These are phyloP conservation scores for Lordiphosa collinella DNA, from an alignment of 1,140 invertebrate genomes.

Conservation along the genomic window DNA sequence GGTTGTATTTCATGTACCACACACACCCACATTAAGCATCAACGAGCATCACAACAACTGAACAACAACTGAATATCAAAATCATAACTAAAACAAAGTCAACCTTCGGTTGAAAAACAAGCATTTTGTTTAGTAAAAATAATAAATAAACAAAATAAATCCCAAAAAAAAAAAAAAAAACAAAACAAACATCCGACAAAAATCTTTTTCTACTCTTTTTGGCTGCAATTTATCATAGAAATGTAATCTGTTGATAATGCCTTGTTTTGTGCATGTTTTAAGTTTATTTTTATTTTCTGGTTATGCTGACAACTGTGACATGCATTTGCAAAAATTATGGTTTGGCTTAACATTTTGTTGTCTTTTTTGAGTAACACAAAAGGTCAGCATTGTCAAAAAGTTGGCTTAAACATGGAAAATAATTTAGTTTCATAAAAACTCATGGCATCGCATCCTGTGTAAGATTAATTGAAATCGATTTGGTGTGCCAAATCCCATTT, in stretches of 20 bases:
- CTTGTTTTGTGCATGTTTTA: constrained; percentile 33
- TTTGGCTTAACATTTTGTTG: constrained; percentile 24
- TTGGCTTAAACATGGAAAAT: constrained; percentile 1
- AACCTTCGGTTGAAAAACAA: constrained; percentile 49
- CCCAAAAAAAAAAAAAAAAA: constrained; percentile 33
- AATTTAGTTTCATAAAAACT: no score
- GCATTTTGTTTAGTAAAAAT: constrained; percentile 32
- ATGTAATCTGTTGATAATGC: constrained; percentile 50
- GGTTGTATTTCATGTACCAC: constrained; percentile 11
- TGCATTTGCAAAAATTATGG: constrained; percentile 15
- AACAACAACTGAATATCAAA: constrained; percentile 13
- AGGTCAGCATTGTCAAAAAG: constrained; percentile 33
- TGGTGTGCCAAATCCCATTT: constrained; percentile 5
- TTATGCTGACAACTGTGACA: constrained; percentile 9
- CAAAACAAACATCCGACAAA: constrained; percentile 12
- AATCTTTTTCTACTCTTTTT: constrained; percentile 18
- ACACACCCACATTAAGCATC: constrained; percentile 21
- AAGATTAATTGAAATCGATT: constrained; percentile 15
- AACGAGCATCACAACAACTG: constrained; percentile 3
- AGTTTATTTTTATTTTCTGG: constrained; percentile 18
- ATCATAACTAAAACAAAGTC: constrained; percentile 29
- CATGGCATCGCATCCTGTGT: constrained; percentile 5
- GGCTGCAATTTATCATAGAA: constrained; percentile 51
- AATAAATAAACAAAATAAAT: constrained; percentile 29
- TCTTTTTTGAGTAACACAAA: constrained; percentile 36